Evolutionary conservation across 2,888 invertebrate species (phyloP).

Genomic region (Globia sparganii): DNA sequence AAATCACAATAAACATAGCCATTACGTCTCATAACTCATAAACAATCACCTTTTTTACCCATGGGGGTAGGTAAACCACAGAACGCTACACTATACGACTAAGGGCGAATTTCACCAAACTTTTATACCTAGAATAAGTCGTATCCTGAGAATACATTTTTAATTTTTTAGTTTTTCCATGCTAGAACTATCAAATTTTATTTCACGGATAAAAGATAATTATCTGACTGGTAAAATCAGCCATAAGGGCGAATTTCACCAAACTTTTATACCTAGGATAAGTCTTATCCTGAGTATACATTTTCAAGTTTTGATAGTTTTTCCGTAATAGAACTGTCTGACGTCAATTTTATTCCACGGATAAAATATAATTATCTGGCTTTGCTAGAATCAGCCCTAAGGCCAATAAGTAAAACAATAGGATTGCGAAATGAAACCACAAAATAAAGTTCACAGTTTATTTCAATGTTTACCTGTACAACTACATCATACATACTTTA

Average conservation of each 20-base stretch:
- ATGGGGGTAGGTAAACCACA: neutral
- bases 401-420: neutral
- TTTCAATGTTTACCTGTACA: conserved; percentile 71
- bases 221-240: no score
- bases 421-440: conserved; percentile 13
- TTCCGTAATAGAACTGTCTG: neutral
- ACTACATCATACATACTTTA: conserved; percentile 68
- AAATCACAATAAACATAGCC: neutral
- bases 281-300: neutral
- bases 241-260: no score
- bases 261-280: no score
- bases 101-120: no score
- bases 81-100: neutral
- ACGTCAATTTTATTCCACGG: neutral
- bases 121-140: no score
- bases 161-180: no score
- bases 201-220: no score
- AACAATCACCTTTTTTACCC: no score
- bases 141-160: no score
- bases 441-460: conserved; percentile 56
- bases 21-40: neutral
- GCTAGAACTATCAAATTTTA: no score
- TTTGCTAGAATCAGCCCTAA: no score
- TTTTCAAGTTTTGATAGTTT: no score
- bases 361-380: neutral